Evolutionary conservation across 2,113 vertebrate genomes (phyloP).

Genomic region (Xenopus laevis): DNA sequence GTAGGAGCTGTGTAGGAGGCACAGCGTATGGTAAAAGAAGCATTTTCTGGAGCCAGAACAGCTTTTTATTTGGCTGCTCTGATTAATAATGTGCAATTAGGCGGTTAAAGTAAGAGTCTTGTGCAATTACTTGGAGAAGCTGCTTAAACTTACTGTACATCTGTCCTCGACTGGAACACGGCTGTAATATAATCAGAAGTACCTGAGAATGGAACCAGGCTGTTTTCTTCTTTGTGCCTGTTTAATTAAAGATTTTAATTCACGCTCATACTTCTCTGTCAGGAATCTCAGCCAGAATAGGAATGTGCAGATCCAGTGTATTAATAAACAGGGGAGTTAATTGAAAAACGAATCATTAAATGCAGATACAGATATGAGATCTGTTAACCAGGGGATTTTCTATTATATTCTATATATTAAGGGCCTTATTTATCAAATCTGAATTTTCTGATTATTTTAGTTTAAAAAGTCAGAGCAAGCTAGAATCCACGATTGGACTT

Average conservation of each 20-base stretch:
- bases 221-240: neutral
- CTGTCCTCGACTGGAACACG: neutral
- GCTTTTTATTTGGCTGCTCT: neutral
- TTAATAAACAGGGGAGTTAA: too few species aligned
- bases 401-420: too few species aligned
- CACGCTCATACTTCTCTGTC: neutral
- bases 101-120: constrained; percentile 8
- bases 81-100: constrained; percentile 29
- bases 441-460: too few species aligned
- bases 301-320: too few species aligned
- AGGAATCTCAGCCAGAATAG: too few species aligned
- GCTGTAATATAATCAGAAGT: constrained; percentile 15
- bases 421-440: too few species aligned
- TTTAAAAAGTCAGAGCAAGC: too few species aligned
- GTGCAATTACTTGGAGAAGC: constrained; percentile 9
- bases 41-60: neutral
- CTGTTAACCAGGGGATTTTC: too few species aligned
- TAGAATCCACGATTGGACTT: too few species aligned
- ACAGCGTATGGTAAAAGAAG: neutral
- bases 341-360: too few species aligned
- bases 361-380: too few species aligned
- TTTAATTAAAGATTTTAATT: constrained; percentile 9
- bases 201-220: neutral
- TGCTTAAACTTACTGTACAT: constrained; percentile 11
- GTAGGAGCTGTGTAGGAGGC: constrained; percentile 5